phyloP scores from a whole-genome alignment of 2,888 invertebrate species.

The Cosmia pyralina region DNA sequence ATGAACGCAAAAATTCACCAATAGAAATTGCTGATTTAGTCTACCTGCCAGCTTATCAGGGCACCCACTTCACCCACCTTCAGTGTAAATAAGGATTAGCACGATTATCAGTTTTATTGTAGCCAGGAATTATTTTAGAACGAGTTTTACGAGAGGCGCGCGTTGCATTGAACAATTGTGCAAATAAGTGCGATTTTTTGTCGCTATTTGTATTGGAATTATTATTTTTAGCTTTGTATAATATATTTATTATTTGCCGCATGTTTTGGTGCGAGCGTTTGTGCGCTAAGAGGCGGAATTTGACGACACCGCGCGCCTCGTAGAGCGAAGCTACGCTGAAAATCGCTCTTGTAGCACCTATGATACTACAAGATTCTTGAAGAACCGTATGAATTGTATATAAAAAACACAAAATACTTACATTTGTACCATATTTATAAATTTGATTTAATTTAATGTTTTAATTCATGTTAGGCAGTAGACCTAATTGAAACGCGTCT shows the following conservation, averaged over 20 bases:
- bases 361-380: background rate
- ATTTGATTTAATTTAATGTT: background rate
- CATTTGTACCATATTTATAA: background rate
- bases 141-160: conserved; percentile 73
- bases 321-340: conserved; percentile 46
- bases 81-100: conserved; percentile 87
- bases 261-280: conserved; percentile 44
- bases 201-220: conserved; percentile 70
- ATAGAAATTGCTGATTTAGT: conserved; percentile 79
- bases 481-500: background rate
- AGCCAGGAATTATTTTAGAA: conserved; percentile 80
- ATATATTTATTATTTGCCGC: conserved; percentile 52
- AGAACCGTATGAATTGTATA: background rate
- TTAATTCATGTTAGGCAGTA: background rate
- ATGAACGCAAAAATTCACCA: conserved; percentile 76
- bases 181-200: conserved; percentile 79
- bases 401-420: background rate
- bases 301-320: conserved; percentile 44
- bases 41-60: conserved; percentile 83
- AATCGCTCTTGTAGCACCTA: background rate
- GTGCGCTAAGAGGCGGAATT: conserved; percentile 40
- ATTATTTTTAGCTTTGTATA: conserved; percentile 71
- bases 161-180: conserved; percentile 81
- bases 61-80: conserved; percentile 85
- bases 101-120: conserved; percentile 86